Evolutionary conservation across 2,113 vertebrate genomes (phyloP), one percentile per base, ranked within the genome.

Genomic region (Paratilapia polleni): DNA sequence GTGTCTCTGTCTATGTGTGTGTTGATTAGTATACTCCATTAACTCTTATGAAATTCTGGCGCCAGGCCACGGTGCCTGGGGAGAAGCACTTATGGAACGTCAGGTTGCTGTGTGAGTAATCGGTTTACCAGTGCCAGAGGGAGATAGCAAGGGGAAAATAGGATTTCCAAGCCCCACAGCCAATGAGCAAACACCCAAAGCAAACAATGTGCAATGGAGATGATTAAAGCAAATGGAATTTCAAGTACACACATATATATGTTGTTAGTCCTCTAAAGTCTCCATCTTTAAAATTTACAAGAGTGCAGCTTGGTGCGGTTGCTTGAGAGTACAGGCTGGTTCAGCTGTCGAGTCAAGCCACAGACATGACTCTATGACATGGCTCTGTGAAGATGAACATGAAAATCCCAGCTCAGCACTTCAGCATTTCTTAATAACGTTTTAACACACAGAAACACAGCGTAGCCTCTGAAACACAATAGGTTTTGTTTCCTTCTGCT

Each of bases 1-100:
- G 77, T 47, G 59, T 13, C 36, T 82, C 31, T 28, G 78, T 79
- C 84, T 74, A 56, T 56, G 66, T 78, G 28, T 49, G 63, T 85
- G 87, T 90, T 93, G 86, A 92, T 92, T 89, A 91, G 91, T 84
- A 24, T 82, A 93, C 91, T 93, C 87, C 80, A 92, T 93, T 93
- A 90, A 88, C 87, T 88, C 85, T 91, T 68, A 90, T 90, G 74
- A 83, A 90, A 94, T 89, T 78, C 57, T 79, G 73, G 77, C 82
- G 77, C 77, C 34, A 31, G 73, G 80, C 80, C 64, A 26, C 1
- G 54, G 87, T 63, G 78, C 60, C 82, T 76, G 57, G 62, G 83
- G 92, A 88, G 87, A 74, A 89, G 87, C 85, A 84, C 91, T 92
- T 82, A 87, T 82, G 85, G 87, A 89, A 86, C 52, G 78, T 91